Evolutionary conservation across 2,797 vertebrate genomes (phyloP), one percentile per base, ranked within the genome.

Genomic region (Pachyuromys duprasi): DNA sequence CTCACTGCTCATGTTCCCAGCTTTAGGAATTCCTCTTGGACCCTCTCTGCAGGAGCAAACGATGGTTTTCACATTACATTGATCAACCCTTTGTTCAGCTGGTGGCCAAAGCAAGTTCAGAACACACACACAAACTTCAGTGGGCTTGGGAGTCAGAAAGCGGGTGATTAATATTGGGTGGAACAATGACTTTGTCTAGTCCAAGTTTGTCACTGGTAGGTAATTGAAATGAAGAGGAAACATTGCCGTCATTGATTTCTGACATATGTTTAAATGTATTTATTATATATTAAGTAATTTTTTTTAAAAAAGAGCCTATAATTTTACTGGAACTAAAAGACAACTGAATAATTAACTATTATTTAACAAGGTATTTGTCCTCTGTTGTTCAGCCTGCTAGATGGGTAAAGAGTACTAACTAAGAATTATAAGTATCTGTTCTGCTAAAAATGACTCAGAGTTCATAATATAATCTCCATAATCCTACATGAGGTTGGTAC

Each of bases 1-100:
- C 91, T 97, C 96, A 87, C 95, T 97, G 97, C 76, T 33, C 67
- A 94, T 96, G 96, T 42, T 93, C 93, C 57, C 89, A 89, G 78
- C 33, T 84, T 93, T 62, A 62, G 96, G 86, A 67, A 91, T 97
- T 97, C 95, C 86, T 86, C 86, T 62, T 96, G 96, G 94, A 88
- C 92, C 70, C 70, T 95, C 90, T 89, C 94, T 53, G 13, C 14
- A 89, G 90, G 4, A 82, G 75, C 1, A 93, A 63, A 20, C 74
- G 83, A 96, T 95, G 90, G 75, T 76, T 82, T 97, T 96, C 0
- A 75, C 17, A 93, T 97, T 93, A 91, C 93, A 94, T 65, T 76
- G 78, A 92, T 97, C 94, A 84, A 45, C 63, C 92, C 69, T 75
- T 90, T 95, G 84, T 86, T 90, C 82, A 95, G 62, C 80, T 92